Conservation (phyloP, 2,113 vertebrate genomes). For the Potamarius usumacintae region DNA sequence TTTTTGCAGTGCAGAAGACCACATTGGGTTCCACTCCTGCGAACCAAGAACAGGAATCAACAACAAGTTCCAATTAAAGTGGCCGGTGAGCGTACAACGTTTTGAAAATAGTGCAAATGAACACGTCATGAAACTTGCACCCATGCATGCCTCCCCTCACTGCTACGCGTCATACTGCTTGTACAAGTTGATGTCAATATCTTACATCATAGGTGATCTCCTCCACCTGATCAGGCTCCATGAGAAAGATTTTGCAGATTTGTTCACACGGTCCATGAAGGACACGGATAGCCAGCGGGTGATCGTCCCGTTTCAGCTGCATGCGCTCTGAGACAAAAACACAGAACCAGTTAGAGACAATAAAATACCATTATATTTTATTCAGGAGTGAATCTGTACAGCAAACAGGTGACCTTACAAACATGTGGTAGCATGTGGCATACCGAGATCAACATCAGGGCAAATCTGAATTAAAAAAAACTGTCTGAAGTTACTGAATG, state of each 20-base stretch:
- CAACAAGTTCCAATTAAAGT: neutral
- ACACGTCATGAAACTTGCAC: neutral
- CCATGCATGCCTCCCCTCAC: neutral
- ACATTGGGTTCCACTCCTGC: too few species aligned
- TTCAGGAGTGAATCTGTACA: neutral
- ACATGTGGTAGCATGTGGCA: neutral
- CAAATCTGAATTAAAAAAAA: neutral
- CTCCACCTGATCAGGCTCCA: constrained; percentile 93
- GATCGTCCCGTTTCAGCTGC: constrained; percentile 84
- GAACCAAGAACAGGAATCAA: too few species aligned
- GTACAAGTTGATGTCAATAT: constrained; percentile 1
- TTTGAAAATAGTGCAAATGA: neutral
- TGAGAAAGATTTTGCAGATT: constrained; percentile 92
- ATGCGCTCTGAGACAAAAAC: constrained; percentile 81
- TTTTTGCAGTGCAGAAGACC: too few species aligned
- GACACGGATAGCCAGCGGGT: constrained; percentile 85
- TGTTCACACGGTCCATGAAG: constrained; percentile 95
- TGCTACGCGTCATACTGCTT: neutral
- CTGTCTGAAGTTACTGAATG: neutral
- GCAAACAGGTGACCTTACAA: neutral
- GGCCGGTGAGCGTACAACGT: neutral
- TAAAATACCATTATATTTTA: neutral
- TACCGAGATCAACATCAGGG: neutral
- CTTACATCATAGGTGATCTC: constrained; percentile 96
- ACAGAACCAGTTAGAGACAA: constrained; percentile 4